Percentiles rank a stretch among this genome's conserved stretches.
These are phyloP conservation scores for Oreochromis spilurus DNA, from an alignment of 2,113 vertebrate species.

Conservation along the genomic window DNA sequence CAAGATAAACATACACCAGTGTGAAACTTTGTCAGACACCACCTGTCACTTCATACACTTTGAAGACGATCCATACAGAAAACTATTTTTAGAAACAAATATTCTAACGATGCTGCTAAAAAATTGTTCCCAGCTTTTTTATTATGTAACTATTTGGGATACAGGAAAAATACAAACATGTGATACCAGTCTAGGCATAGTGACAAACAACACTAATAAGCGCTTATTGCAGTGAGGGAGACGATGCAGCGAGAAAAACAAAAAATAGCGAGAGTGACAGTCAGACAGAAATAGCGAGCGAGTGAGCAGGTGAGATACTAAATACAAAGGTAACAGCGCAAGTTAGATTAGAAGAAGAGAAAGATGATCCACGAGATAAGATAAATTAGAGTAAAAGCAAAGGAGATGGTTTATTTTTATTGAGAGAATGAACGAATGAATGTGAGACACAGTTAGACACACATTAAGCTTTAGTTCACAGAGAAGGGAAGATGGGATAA, in stretches of 20 bases:
- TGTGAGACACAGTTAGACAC: conserved; percentile 16
- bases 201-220: conserved; percentile 14
- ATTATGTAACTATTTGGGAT: neutral
- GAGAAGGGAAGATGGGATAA: neutral
- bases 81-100: neutral
- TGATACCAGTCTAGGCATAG: neutral
- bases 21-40: neutral
- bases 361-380: conserved; percentile 10
- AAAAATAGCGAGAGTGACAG: neutral
- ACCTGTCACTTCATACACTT: neutral
- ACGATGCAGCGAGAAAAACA: neutral
- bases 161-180: neutral
- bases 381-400: conserved; percentile 29
- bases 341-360: conserved; percentile 28
- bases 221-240: conserved; percentile 3
- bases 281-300: neutral
- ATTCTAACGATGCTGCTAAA: neutral
- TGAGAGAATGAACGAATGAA: conserved; percentile 38
- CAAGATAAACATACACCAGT: neutral
- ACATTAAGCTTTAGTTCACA: conserved; percentile 2
- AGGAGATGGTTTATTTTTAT: conserved; percentile 45
- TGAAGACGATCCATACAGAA: neutral
- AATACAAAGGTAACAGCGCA: conserved; percentile 43
- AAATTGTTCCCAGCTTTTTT: neutral
- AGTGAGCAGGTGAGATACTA: conserved; percentile 14